Conservation (phyloP, 2,113 vertebrate species). For the Mastomys natalensis region DNA sequence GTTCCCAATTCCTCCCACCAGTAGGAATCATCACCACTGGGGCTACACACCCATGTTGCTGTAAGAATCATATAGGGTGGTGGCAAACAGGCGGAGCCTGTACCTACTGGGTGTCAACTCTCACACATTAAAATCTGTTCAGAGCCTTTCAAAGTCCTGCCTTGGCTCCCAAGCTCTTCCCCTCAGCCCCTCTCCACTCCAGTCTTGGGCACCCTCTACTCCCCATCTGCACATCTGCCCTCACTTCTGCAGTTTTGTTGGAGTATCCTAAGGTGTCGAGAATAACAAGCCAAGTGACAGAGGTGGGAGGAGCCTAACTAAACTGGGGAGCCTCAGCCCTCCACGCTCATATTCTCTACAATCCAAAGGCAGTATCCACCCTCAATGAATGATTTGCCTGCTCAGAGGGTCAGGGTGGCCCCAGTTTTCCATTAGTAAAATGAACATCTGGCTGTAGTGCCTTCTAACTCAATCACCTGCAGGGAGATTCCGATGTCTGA, state of each 20-base stretch:
- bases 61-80: neutral
- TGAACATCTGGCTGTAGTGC: conserved; percentile 71
- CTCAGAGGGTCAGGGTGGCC: conserved; percentile 10
- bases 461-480: conserved; percentile 12
- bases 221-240: neutral
- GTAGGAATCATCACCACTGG: neutral
- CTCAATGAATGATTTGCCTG: conserved; percentile 68
- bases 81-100: neutral
- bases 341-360: neutral
- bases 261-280: neutral
- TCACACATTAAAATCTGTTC: neutral
- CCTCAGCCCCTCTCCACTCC: neutral
- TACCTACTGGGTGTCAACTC: neutral
- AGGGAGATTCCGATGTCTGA: neutral
- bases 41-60: neutral
- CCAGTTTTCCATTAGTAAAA: conserved; percentile 79
- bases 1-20: conserved; percentile 15
- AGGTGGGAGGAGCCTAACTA: neutral
- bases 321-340: neutral
- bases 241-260: neutral
- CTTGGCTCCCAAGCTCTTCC: neutral
- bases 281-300: neutral
- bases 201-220: neutral
- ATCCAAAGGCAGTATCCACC: conserved; percentile 44
- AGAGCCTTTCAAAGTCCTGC: neutral